phyloP scores from a whole-genome alignment of 2,797 vertebrate genomes.

The Botia almorhae region DNA sequence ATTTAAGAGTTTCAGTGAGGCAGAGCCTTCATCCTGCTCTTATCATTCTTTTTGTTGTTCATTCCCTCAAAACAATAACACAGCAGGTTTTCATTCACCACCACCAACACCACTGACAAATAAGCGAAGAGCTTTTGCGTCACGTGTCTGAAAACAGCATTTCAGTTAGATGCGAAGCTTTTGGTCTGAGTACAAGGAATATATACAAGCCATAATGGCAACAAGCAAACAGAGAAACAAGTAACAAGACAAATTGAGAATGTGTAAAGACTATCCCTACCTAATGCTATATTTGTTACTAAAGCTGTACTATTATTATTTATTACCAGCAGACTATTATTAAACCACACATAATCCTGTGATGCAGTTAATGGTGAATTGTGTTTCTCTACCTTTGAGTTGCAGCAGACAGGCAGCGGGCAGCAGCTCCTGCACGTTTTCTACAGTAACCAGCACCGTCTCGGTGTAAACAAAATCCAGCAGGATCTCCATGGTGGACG shows the following conservation, averaged over 20 bases:
- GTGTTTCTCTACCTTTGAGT: conserved; percentile 87
- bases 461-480: conserved; percentile 98
- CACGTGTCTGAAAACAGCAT: background rate
- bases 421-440: conserved; percentile 96
- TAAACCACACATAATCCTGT: background rate
- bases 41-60: background rate
- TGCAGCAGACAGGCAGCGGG: conserved; percentile 95
- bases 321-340: background rate
- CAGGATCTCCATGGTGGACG: conserved; percentile 97
- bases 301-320: background rate
- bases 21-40: background rate
- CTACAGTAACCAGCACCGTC: conserved; percentile 95
- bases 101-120: background rate
- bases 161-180: background rate
- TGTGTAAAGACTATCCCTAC: no score
- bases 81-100: background rate
- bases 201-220: background rate
- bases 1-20: background rate
- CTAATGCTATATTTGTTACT: no score
- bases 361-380: conserved; percentile 51
- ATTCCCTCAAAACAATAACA: background rate
- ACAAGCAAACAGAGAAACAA: background rate
- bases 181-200: background rate
- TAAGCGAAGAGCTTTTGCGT: background rate
- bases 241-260: no score